phyloP scores from a whole-genome alignment of 2,797 vertebrate genomes.

The Microhierax caerulescens region DNA sequence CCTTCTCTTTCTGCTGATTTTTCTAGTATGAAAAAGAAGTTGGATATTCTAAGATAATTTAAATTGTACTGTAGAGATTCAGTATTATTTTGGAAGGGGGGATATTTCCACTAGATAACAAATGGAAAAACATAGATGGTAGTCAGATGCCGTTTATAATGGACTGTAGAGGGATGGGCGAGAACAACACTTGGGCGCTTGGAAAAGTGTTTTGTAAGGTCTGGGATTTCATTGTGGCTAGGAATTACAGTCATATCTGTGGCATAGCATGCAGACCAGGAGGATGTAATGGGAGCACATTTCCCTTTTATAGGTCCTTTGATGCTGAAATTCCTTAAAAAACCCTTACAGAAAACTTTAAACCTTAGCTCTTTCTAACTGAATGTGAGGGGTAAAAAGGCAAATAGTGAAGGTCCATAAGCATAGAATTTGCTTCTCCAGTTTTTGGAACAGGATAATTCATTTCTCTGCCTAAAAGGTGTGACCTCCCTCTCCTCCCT shows the following conservation, averaged over 20 bases:
- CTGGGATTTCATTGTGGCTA: not conserved
- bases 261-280: not conserved
- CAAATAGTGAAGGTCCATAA: not conserved
- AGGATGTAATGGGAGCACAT: not conserved
- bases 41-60: conserved; percentile 59
- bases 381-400: not conserved
- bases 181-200: not conserved
- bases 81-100: not conserved
- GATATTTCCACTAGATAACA: not conserved
- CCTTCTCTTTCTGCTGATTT: conserved; percentile 79
- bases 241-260: not conserved
- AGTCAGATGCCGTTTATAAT: not conserved
- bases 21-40: conserved; percentile 67
- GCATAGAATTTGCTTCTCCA: not conserved
- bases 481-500: accelerated
- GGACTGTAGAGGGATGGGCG: not conserved
- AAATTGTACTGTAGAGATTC: not conserved
- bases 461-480: not conserved
- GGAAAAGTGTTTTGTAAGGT: not conserved
- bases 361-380: not conserved
- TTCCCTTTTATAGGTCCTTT: not conserved
- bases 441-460: not conserved
- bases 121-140: not conserved
- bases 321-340: not conserved
- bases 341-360: not conserved